Evolutionary conservation across 2,888 invertebrate genomes (phyloP), one percentile per base, ranked within the genome.

Genomic region (Globia sparganii): DNA sequence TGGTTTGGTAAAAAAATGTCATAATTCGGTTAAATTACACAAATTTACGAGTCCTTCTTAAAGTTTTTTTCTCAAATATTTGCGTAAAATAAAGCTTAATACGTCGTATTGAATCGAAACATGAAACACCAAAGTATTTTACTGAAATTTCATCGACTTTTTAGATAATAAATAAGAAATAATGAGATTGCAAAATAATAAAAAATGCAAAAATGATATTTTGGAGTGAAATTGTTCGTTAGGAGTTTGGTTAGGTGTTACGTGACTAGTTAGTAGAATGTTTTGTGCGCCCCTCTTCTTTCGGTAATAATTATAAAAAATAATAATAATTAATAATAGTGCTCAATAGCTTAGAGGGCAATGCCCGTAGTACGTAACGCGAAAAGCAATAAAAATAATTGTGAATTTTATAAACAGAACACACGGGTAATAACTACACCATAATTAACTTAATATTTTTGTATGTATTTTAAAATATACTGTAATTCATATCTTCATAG

Each of bases 401-500:
- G 94, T 95, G 95, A 95, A 92, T 93, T 94, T 94, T 94, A 92
- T 87, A 87, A 80, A 92, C 93, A 91, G 92, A 92, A 91, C 92
- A 91, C 91, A 92, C 93, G 93, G 90, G 92, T 94, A 89, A 93
- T 90, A 90, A 81, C 77, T 77, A 84, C 87, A 88, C 82, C 87
- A 88, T 88, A 88, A 88, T 94, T 94, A 94, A 93, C 94, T 93
- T 95, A 93, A 95, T 96, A 96, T 96, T 96, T 96, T 96, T 96
- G 92, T 96, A 96, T 96, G 96, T 96, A 96, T 96, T 95, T 96
- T 96, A 95, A 95, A 92, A 91, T 93, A 86, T 95, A 96, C 95
- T 94, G 94, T 96, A 95, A 95, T 93, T 96, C 96, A 96, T 96
- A 96, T 96, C 96, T 96, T 92, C 94, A 96, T 96, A 96, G 95